Evolutionary conservation across 1,140 invertebrate genomes (phyloP).

Genomic region (Camponotus vicinus): DNA sequence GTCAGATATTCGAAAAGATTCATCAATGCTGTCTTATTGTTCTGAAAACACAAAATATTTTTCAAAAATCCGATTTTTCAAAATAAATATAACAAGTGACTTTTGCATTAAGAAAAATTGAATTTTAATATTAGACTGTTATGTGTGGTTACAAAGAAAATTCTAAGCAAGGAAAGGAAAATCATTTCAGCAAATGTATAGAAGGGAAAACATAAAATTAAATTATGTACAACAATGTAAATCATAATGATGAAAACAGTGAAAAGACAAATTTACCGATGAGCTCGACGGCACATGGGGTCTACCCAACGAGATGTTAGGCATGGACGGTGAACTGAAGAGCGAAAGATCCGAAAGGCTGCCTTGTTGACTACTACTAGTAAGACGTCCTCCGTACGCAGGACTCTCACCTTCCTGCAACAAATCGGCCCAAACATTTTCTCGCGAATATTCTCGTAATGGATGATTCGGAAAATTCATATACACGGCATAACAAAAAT

Average conservation of each 20-base stretch:
- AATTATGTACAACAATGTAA: background rate
- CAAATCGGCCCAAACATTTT: background rate
- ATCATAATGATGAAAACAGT: background rate
- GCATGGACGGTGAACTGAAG: constrained; percentile 97
- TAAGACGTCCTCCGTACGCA: constrained; percentile 86
- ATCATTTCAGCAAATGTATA: background rate
- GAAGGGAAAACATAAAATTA: background rate
- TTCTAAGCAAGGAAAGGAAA: background rate
- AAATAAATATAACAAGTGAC: background rate
- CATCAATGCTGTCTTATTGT: background rate
- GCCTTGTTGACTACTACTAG: constrained; percentile 87
- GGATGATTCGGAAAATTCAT: background rate
- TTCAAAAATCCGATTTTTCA: background rate
- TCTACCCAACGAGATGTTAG: constrained; percentile 97
- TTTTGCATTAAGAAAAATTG: background rate
- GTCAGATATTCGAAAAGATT: background rate
- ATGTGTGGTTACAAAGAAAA: background rate
- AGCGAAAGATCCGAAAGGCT: constrained; percentile 90
- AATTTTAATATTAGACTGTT: too few relatives aligned
- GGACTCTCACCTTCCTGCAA: constrained; percentile 87
- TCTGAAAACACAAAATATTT: background rate
- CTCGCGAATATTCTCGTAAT: too few relatives aligned
- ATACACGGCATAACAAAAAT: background rate
- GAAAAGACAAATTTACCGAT: constrained; percentile 75
- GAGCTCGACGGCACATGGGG: constrained; percentile 89